Evolutionary conservation across 2,113 vertebrate species (phyloP), one percentile per base, ranked within the genome.

Genomic region (Dromas ardeola): DNA sequence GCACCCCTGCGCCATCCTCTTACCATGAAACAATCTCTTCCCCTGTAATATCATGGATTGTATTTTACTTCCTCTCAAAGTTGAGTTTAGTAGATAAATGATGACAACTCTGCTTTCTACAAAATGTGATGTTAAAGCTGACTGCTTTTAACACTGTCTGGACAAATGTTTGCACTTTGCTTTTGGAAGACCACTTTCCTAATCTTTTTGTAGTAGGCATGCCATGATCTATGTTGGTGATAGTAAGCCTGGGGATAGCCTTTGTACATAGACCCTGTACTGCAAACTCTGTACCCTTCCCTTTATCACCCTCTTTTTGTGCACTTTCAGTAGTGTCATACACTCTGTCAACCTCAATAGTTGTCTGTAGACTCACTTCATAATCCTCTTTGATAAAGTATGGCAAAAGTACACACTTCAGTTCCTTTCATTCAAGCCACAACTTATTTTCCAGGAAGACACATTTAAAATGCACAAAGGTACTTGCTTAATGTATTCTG

Each of bases 341-440:
- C 0, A 7, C 50, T 92, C 42, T 95, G 73, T 94, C 81, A 92
- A 79, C 61, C 70, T 89, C 91, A 58, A 5, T 58, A 78, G 82
- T 23, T 91, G 67, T 93, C 80, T 90, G 45, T 65, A 85, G 86
- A 45, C 69, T 95, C 63, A 86, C 58, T 84, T 38, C 86, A 40
- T 87, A 93, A 95, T 83, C 78, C 73, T 93, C 21, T 80, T 77
- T 36, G 66, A 93, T 92, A 91, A 91, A 90, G 58, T 87, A 43
- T 67, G 69, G 67, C 86, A 91, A 86, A 96, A 87, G 47, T 45
- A 78, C 36, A 88, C n/a, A 43, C 20, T 82, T 65, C 32, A 38
- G 61, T 49, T 89, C 73, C 58, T 94, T 97, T 87, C 66, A 70
- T 80, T 91, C 34, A 70, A 94, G 58, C 40, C 78, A 78, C 13